Evolutionary conservation across 2,797 vertebrate species (phyloP).

Genomic region (Peromyscus melanophrys): DNA sequence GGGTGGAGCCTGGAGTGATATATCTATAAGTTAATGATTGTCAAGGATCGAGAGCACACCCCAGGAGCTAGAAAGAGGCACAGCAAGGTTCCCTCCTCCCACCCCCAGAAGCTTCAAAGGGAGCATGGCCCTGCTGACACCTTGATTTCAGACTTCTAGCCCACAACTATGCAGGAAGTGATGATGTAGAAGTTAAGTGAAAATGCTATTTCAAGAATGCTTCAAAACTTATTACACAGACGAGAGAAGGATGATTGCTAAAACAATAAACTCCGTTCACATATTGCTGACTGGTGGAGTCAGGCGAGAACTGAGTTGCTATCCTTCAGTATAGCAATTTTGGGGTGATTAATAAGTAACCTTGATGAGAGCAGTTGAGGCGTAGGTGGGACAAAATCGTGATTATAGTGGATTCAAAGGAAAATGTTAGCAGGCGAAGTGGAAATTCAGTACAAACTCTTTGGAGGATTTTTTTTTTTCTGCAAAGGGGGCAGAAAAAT

Average conservation of each 20-base stretch:
- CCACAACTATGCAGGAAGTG: conserved; percentile 32
- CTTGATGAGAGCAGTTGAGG: conserved; percentile 55
- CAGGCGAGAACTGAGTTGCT: conserved; percentile 36
- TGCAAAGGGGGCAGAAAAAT: conserved; percentile 11
- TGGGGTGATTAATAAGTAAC: conserved; percentile 63
- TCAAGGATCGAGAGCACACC: background rate
- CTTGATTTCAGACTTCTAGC: conserved; percentile 46
- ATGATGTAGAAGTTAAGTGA: conserved; percentile 29
- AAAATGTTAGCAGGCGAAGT: conserved; percentile 39
- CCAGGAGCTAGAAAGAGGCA: background rate
- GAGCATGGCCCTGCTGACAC: background rate
- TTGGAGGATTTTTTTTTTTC: background rate
- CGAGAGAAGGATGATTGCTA: conserved; percentile 27
- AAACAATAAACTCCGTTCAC: conserved; percentile 30
- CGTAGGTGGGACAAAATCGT: conserved; percentile 45
- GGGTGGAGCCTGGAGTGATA: background rate
- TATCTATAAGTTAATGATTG: conserved; percentile 13
- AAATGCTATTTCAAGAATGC: conserved; percentile 53
- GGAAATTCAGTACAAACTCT: conserved; percentile 9
- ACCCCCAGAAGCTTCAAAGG: background rate
- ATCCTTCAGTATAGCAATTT: conserved; percentile 41
- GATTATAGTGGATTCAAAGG: background rate
- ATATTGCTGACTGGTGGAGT: conserved; percentile 30
- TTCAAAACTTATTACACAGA: conserved; percentile 56
- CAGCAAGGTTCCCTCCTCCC: background rate